Percentiles rank a stretch among this genome's conserved stretches.
phyloP scores from a whole-genome alignment of 2,113 vertebrate species.

The Chloropsis cyanopogon region DNA sequence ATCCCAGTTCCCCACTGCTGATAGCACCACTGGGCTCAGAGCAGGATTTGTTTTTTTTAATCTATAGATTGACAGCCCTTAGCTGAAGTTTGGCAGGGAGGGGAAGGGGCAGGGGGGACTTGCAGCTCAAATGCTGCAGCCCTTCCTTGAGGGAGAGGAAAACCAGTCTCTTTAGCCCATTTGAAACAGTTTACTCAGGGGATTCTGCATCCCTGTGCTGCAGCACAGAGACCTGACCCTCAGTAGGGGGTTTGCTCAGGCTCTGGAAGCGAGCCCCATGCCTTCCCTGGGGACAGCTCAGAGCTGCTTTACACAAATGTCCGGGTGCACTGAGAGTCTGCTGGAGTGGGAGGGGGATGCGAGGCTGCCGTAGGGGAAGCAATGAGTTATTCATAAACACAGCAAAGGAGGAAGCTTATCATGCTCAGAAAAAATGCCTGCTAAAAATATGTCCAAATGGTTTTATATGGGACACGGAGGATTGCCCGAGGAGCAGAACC shows the following conservation, averaged over 20 bases:
- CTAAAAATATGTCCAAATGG: slow-evolving; percentile 13
- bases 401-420: background rate
- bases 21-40: background rate
- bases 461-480: background rate
- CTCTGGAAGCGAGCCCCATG: background rate
- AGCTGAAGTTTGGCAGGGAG: background rate
- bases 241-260: background rate
- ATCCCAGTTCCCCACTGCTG: background rate
- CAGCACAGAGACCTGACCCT: background rate
- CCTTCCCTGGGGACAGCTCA: background rate
- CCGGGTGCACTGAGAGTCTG: background rate
- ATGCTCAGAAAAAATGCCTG: background rate
- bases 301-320: background rate
- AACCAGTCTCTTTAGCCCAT: background rate
- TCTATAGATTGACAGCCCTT: background rate
- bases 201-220: background rate
- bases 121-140: background rate
- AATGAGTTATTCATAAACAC: background rate
- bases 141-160: background rate
- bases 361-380: background rate
- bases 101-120: background rate
- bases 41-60: background rate
- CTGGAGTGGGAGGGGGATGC: background rate
- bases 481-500: background rate
- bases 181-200: background rate